These are phyloP conservation scores for Andrena minutula DNA, from an alignment of 2,888 invertebrate species.

Conservation along the genomic window DNA sequence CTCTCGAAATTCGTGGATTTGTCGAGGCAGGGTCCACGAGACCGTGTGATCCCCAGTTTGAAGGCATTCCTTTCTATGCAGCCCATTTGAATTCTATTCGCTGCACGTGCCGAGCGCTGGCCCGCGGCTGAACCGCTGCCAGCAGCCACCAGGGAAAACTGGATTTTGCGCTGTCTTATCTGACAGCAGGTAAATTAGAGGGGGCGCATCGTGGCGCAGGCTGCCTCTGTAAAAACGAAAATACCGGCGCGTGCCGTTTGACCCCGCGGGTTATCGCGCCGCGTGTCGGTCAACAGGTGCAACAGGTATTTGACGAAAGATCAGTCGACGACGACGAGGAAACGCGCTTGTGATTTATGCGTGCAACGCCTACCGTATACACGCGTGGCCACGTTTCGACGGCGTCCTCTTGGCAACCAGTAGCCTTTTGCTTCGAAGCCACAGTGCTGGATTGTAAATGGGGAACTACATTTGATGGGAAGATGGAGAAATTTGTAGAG, in stretches of 20 bases:
- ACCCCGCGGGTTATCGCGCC: constrained; percentile 60
- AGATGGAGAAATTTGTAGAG: too few species aligned
- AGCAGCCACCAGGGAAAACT: constrained; percentile 51
- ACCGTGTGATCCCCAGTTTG: constrained; percentile 32
- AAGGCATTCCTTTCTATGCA: constrained; percentile 40
- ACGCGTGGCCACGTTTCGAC: constrained; percentile 11
- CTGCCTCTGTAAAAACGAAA: constrained; percentile 45
- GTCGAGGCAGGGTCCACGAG: constrained; percentile 7
- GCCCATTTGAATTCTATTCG: constrained; percentile 63
- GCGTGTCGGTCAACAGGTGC: constrained; percentile 64
- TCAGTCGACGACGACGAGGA: constrained; percentile 40
- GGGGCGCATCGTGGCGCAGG: constrained; percentile 40
- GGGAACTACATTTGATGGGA: too few species aligned
- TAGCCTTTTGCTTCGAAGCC: neutral
- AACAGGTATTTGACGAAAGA: constrained; percentile 59
- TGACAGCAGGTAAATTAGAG: constrained; percentile 61
- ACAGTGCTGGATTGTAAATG: too few species aligned
- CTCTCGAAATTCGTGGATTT: constrained; percentile 21
- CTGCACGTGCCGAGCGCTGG: constrained; percentile 48
- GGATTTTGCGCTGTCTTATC: constrained; percentile 62
- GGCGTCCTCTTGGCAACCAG: neutral
- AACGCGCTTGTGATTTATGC: constrained; percentile 56
- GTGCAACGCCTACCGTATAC: constrained; percentile 30
- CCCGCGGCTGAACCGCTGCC: constrained; percentile 34
- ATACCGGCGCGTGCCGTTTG: constrained; percentile 70